Base-by-base conservation (phyloP, 2,888 invertebrate species). In the Drosophila atripex region DNA sequence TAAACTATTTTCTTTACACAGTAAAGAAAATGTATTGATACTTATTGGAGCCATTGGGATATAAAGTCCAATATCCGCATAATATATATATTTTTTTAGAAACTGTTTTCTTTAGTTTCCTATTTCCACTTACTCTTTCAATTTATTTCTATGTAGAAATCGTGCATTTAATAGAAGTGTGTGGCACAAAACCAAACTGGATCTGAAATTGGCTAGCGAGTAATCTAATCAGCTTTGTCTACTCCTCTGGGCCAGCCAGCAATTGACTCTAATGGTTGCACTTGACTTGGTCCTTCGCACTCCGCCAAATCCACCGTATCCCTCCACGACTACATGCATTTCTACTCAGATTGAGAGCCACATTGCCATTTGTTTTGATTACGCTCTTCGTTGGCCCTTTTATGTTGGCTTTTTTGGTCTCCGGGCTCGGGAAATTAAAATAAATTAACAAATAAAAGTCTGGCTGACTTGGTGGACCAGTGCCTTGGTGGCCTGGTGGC, bases 181-280 rank as follows among this genome's bases (percentile, higher is more conserved):
- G 16, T 35, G 11, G 53, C 4, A 16, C n/a, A 12, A 14, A 25
- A 25, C 21, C 3, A 16, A 25, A n/a, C 16, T 11, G 54, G 38
- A 16, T 47, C 69, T 59, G 71, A n/a, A 43, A 38, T 41, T 58
- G 74, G 74, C 71, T 38, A 28, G 49, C 57, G 46, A 43, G 52
- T 71, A 74, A 71, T 71, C 57, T 54, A 73, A 71, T 71, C 74
- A 74, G 74, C 74, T 73, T 68, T 74, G 68, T 46, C 74, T 71
- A 35, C 38, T 53, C 18, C 56, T 39, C 45, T 49, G 43, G 65
- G 58, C 50, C 61, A 49, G n/a, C 49, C 47, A 39, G 71, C 73
- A 50, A 73, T 73, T 56, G 66, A 32, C 71, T 47, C 51, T 73
- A 71, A 73, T 71, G 70, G 73, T 32, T 70, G 70, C 70, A 73